Percentiles rank a stretch among this genome's conserved stretches.
Conservation (phyloP, 2,113 vertebrate species). For the Pangasianodon gigas region DNA sequence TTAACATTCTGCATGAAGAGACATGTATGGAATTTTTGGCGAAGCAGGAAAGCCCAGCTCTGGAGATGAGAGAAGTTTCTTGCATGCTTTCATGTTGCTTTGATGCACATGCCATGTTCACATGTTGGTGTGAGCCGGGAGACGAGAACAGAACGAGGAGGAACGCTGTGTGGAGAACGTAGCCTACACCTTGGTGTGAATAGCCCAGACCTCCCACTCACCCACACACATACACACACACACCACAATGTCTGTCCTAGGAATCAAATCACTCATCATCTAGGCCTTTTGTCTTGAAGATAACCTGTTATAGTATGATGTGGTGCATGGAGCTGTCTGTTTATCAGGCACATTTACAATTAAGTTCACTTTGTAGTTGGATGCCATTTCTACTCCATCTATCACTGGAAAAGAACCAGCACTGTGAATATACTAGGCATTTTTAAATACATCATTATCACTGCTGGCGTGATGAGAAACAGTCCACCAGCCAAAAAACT, state of each 20-base stretch:
- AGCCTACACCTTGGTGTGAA: slow-evolving; percentile 41
- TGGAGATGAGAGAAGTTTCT: background rate
- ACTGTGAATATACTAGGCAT: background rate
- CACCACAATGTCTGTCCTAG: background rate
- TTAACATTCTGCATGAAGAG: slow-evolving; percentile 40
- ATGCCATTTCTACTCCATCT: background rate
- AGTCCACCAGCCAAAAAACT: too few relatives aligned
- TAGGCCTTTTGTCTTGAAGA: background rate
- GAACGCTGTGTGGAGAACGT: background rate
- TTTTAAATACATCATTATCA: background rate
- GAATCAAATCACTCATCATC: background rate
- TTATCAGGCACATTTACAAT: background rate
- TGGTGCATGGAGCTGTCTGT: background rate
- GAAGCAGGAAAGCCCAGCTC: background rate
- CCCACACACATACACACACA: slow-evolving; percentile 4
- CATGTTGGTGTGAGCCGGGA: background rate
- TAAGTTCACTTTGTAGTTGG: background rate
- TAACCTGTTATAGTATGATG: background rate
- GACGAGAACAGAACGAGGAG: background rate
- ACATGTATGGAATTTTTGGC: slow-evolving; percentile 46
- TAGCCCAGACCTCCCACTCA: background rate
- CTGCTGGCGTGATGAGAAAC: background rate
- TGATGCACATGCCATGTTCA: slow-evolving; percentile 26
- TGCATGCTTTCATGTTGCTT: slow-evolving; percentile 25
- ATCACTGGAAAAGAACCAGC: background rate